Percentiles rank a stretch among this genome's conserved stretches.
phyloP scores from a whole-genome alignment of 2,797 vertebrate species.

The Xerus rutilus region DNA sequence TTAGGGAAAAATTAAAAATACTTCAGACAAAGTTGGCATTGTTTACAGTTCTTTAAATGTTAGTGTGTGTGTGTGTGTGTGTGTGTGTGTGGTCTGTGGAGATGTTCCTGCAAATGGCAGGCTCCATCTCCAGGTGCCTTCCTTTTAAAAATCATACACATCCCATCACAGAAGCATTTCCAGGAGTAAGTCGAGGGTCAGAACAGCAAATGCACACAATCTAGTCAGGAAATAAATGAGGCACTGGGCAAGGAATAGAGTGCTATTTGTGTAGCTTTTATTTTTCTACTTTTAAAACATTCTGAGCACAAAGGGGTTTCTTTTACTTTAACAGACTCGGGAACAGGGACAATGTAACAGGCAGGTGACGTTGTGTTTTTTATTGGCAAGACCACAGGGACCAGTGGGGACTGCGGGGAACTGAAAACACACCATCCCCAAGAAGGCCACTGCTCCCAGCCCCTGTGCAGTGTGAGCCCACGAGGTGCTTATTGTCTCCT shows the following conservation, averaged over 20 bases:
- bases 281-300: neutral
- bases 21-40: neutral
- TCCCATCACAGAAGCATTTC: too few species aligned
- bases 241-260: neutral
- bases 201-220: neutral
- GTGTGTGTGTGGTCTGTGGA: accelerated
- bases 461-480: neutral
- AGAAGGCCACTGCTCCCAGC: neutral
- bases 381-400: neutral
- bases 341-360: neutral
- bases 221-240: neutral
- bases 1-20: slow-evolving; percentile 68
- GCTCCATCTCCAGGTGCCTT: neutral
- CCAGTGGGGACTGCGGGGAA: neutral
- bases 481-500: neutral
- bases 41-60: neutral
- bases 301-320: neutral
- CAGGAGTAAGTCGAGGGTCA: neutral
- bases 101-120: neutral
- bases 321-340: neutral
- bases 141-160: neutral
- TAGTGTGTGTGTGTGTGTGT: neutral
- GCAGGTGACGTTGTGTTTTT: neutral
- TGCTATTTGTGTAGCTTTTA: neutral
- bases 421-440: accelerated